These are phyloP conservation scores for Tursiops truncatus DNA, from an alignment of 2,113 vertebrate species.

Conservation along the genomic window DNA sequence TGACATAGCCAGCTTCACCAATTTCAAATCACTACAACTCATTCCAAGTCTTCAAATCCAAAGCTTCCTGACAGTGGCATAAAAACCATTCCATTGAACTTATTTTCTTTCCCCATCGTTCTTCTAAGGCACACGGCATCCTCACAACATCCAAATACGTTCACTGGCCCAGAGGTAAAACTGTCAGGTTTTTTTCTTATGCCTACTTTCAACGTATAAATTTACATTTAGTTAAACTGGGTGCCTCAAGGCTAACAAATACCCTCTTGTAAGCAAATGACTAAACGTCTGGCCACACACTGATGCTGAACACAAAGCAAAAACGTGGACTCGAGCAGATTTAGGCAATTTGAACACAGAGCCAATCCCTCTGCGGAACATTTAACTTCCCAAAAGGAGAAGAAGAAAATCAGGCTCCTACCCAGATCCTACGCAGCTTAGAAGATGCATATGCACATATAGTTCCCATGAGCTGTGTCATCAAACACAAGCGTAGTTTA, in stretches of 20 bases:
- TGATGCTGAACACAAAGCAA: not conserved
- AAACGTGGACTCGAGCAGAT: not conserved
- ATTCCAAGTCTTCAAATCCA: not conserved
- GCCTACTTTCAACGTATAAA: not conserved
- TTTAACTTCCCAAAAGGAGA: not conserved
- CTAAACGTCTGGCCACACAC: no score
- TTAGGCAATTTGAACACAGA: not conserved
- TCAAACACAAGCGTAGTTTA: not conserved
- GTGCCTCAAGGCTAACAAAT: not conserved
- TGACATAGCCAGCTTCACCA: not conserved
- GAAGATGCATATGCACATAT: rapidly evolving
- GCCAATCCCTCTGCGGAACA: not conserved
- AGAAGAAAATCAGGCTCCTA: not conserved
- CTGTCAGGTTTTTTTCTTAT: not conserved
- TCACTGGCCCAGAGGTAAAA: not conserved
- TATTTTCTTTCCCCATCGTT: not conserved
- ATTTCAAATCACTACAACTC: not conserved
- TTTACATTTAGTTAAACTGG: not conserved
- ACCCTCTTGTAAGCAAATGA: not conserved
- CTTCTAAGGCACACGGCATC: not conserved
- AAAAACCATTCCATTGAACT: not conserved
- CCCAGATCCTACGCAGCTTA: no score
- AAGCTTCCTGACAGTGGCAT: not conserved
- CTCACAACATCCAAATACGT: not conserved
- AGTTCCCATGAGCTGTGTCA: not conserved